Base-by-base conservation (phyloP, 2,888 invertebrate species). In the Muschampia staudingeri region DNA sequence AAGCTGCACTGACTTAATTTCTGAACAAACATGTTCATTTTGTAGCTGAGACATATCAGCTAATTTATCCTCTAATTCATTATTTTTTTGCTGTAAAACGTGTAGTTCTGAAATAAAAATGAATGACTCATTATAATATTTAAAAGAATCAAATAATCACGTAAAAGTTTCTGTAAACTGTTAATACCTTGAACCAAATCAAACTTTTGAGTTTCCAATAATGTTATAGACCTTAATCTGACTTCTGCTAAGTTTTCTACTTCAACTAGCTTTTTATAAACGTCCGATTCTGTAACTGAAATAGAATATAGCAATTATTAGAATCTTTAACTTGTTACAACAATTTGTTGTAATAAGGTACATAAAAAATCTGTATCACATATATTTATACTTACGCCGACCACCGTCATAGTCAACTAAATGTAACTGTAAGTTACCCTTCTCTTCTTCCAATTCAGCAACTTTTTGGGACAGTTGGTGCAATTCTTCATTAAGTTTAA, bases 381-480 rank as follows among this genome's bases (percentile, higher is more conserved):
- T 16, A 76, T 5, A 30, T 19, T 56, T 72, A 61, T 88, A 94
- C 95, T 95, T 97, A 97, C 98, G 96, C 97, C 98, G 97, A 89
- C 97, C 97, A 93, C 98, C 98, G 93, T 98, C 98, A 94, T 98
- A 98, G 95, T 98, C 98, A 89, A 98, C 98, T 92, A 98, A 97
- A 95, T 98, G 98, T 92, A 99, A 97, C 95, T 99, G 99, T 91
- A 99, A 97, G 95, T 99, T 98, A 90, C 99, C 99, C 96, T 99
- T 99, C 95, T 99, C 99, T 94, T 99, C 99, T 95, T 99, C 99
- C 86, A 99, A 94, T 92, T 99, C 98, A 16, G 98, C 98, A 83
- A 99, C 97, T 96, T 98, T 98, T 88, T 98, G 98, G 84, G 98
- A 98, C 76, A 98, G 94, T 86, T 97, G 97, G 85, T 97, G 97